Base-by-base conservation (phyloP, 2,797 vertebrate species). In the Crocodylus rhombifer region DNA sequence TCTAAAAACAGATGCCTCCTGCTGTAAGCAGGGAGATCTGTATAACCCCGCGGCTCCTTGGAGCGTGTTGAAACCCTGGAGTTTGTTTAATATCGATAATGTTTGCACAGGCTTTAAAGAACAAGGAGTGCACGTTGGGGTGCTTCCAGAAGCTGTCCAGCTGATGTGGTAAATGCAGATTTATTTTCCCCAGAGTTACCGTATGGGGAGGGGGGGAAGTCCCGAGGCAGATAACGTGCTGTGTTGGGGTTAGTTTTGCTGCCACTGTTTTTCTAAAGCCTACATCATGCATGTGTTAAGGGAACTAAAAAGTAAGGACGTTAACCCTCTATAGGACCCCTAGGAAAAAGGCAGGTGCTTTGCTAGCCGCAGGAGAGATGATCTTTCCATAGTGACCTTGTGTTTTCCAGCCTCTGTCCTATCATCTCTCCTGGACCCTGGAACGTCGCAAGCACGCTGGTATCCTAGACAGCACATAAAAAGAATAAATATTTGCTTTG, bases 401-500 rank as follows among this genome's bases (percentile, higher is more conserved):
- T 69, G 9, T 77, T 77, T 71, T 71, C 65, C 30, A 28, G 65
- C 30, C 57, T n/a, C 30, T 82, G 15, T 23, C 25, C 14, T 28
- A 42, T 69, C 33, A 82, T 51, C 42, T 82, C 30, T 57, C 5
- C 21, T 21, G 5, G 30, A 42, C 56, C 36, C 21, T 21, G 36
- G 21, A 58, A 77, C n/a, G 16, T 16, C 1, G 28, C 21, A 28
- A 17, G 18, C 25, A 4, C 0, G 18, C 15, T 7, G 20, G 28
- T 77, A 58, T 58, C 33, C 75, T 58, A 30, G 33, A 58, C 56
- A 77, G 17, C 15, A 30, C n/a, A 57, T 57, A 30, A 58, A 30
- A 76, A 26, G 75, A 58, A 20, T 57, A 77, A 57, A 56, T 6
- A 25, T 55, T 73, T 73, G 23, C 36, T 73, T 51, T 51, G 36